Base-by-base conservation (phyloP, 1,140 invertebrate genomes). In the Apis cerana region DNA sequence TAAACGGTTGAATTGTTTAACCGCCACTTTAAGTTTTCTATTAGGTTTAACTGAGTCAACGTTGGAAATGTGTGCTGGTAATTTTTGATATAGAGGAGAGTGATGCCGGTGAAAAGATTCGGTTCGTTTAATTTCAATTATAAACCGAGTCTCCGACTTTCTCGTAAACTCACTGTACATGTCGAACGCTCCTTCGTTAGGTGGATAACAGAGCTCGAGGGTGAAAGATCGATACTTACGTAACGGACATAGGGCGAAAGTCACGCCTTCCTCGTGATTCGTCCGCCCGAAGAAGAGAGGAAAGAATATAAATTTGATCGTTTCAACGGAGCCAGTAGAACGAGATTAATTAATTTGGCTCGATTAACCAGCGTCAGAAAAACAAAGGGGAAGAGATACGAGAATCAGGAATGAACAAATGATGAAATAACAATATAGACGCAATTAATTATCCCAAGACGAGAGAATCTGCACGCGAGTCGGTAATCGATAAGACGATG, bases 391-490 rank as follows among this genome's bases (percentile, higher is more conserved):
- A 61, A 48, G 11, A 23, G 12, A 27, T 21, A 54, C 15, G 54
- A 19, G n/a, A 69, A 62, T 80, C 12, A 23, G 21, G 8, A 27
- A n/a, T 9, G 33, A 19, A 43, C 2, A 12, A 50, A 8, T 8
- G 19, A 43, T 48, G 68, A 80, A 80, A 80, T 70, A 21, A 21
- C 19, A n/a, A 19, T 4, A 48, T 48, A 43, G 33, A 7, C 7
- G 77, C 72, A 80, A 72, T 80, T 80, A 80, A 80, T 80, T 80
- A 80, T 15, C 48, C 48, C 9, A 54, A 50, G 56, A 79, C 12
- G 43, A 69, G 43, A 69, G 76, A 78, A 69, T 59, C 54, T 21
- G 68, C 52, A 50, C 58, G 67, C 43, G 27, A 19, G 17, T 27
- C 19, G 75, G 15, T 33, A 33, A 0, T 33, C 65, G 67, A 79